These are phyloP conservation scores for Brotula barbata DNA, from an alignment of 2,797 vertebrate genomes.

Conservation along the genomic window DNA sequence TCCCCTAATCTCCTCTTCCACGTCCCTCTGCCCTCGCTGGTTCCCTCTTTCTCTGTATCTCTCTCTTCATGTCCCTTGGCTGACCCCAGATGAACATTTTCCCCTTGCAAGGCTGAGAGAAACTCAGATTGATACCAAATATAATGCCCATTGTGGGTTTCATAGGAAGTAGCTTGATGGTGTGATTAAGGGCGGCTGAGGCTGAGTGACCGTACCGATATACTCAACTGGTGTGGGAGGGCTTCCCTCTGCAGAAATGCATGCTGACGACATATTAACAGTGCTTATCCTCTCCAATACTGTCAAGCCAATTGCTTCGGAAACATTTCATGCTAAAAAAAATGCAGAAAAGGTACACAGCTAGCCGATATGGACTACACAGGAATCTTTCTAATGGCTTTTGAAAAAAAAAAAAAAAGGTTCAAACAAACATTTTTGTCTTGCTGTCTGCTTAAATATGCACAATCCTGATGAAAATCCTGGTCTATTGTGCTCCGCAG, in stretches of 20 bases:
- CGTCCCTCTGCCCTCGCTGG: conserved; percentile 57
- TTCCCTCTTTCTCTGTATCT: conserved; percentile 63
- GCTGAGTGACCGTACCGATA: conserved; percentile 65
- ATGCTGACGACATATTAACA: conserved; percentile 22
- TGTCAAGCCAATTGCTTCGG: conserved; percentile 15
- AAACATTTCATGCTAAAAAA: conserved; percentile 1
- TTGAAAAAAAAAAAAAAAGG: neutral
- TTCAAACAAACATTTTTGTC: too few relatives aligned
- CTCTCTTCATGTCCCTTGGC: conserved; percentile 81
- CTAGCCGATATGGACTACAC: too few relatives aligned
- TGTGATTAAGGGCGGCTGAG: conserved; percentile 74
- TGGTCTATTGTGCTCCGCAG: conserved; percentile 55
- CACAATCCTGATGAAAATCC: conserved; percentile 71
- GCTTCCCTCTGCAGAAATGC: neutral
- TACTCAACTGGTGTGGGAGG: conserved; percentile 46
- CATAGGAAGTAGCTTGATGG: conserved; percentile 75
- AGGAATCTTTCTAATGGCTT: too few relatives aligned
- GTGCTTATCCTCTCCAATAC: conserved; percentile 26
- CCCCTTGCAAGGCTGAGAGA: conserved; percentile 77
- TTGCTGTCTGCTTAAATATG: conserved; percentile 22
- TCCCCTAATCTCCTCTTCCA: conserved; percentile 86
- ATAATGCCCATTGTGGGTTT: conserved; percentile 76
- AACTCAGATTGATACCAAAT: conserved; percentile 81
- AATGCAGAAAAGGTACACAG: too few relatives aligned
- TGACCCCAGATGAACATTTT: conserved; percentile 85